Percentiles rank a stretch among this genome's conserved stretches.
Evolutionary conservation across 2,888 invertebrate genomes (phyloP).

Genomic region (Lycaena phlaeas): DNA sequence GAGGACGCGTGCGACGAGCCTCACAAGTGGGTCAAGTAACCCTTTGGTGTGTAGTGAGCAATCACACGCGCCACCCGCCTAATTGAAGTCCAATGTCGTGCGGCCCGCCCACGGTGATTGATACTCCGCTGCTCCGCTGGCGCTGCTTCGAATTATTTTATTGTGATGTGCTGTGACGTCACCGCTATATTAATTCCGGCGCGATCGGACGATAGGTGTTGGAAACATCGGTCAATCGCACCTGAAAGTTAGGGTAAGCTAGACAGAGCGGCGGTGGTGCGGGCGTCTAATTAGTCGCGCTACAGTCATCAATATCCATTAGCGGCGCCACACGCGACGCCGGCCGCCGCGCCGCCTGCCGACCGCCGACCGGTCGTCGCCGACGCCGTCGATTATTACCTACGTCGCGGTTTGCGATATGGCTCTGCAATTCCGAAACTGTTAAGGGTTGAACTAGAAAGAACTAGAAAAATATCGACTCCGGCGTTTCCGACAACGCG

Average conservation of each 20-base stretch:
- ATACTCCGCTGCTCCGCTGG: conserved; percentile 39
- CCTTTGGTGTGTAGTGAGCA: conserved; percentile 61
- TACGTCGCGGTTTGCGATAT: conserved; percentile 45
- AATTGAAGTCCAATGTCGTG: conserved; percentile 72
- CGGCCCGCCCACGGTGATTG: conserved; percentile 68
- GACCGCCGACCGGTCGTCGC: conserved; percentile 22
- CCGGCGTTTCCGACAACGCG: not conserved
- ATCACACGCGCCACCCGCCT: conserved; percentile 65
- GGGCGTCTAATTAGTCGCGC: conserved; percentile 59
- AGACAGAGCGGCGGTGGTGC: conserved; percentile 34
- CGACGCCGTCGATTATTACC: conserved; percentile 34
- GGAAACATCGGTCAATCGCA: conserved; percentile 21
- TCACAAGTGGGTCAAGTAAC: conserved; percentile 69
- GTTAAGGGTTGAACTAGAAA: conserved; percentile 28
- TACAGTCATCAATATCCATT: conserved; percentile 70
- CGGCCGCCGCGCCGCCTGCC: conserved; percentile 25
- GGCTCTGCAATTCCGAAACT: conserved; percentile 48
- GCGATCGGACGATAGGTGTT: conserved; percentile 4
- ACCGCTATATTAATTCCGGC: conserved; percentile 11
- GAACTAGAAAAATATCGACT: conserved; percentile 23
- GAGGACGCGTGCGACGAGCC: conserved; percentile 42
- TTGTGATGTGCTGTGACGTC: conserved; percentile 24
- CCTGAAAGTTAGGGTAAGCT: conserved; percentile 33
- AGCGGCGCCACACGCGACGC: conserved; percentile 67
- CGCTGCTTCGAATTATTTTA: conserved; percentile 62